Base-by-base conservation (phyloP, 2,797 vertebrate species). In the Loris lydekkerianus region DNA sequence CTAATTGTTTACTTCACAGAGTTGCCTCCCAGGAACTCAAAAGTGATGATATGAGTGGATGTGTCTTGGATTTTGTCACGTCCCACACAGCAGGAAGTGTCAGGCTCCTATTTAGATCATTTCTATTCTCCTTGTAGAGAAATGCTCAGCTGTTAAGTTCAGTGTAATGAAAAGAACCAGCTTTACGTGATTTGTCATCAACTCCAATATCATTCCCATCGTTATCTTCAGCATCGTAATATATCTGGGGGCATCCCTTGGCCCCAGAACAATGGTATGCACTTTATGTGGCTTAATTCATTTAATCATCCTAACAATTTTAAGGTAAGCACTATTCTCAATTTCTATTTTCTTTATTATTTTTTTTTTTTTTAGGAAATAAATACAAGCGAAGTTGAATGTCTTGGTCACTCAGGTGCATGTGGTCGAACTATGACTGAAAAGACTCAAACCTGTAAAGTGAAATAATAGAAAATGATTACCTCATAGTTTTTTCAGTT, bases 311-410 rank as follows among this genome's bases (percentile, higher is more conserved):
- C 31, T 69, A 86, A 69, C 15, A 31, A 58, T 78, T 65, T 90
- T 53, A 90, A 86, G 56, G 37, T 31, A 43, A 14, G 21, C 14
- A 40, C 34, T 40, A 29, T 65, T 72, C 13, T 92, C 6, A 11
- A 43, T 17, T 46, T 37, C 27, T 29, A 65, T n/a, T 46, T 67
- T 8, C 72, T 31, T 60, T 9, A 37, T 14, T 58, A n/a, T 34
- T 34, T 34, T 40, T 40, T 40, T 40, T 40, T 40, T 76, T 60
- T 46, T 10, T 0, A 37, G 40, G 40, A 20, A 91, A 69, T 60
- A 81, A 75, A 69, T 69, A 69, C 31, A 81, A 89, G 15, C 81
- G 75, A 85, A 94, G 37, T 73, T 90, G 69, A 85, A 56, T 70
- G 72, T 73, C 56, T 87, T 78, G 8, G 9, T 87, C 56, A 69